Conservation (phyloP, 2,113 vertebrate genomes). For the Chaetodon auriga region DNA sequence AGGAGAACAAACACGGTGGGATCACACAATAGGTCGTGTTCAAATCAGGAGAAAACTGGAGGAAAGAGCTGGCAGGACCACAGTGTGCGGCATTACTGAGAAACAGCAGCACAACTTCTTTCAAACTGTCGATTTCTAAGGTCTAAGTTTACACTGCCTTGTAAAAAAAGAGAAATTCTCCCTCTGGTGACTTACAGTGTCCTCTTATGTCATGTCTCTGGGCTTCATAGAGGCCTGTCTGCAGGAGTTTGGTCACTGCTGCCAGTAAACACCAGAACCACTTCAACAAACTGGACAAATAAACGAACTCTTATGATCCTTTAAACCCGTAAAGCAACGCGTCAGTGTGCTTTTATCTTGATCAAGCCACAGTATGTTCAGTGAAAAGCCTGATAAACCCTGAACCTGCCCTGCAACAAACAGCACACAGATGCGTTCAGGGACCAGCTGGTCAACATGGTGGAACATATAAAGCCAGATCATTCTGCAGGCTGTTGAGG, state of each 20-base stretch:
- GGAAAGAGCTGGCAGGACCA: background rate
- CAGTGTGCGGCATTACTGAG: background rate
- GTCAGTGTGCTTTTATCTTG: background rate
- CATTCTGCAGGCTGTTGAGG: too few relatives aligned
- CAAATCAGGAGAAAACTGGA: background rate
- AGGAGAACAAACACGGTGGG: background rate
- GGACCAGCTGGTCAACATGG: too few relatives aligned
- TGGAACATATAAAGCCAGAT: too few relatives aligned
- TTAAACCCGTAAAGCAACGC: background rate
- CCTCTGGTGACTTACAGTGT: background rate
- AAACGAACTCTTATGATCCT: background rate
- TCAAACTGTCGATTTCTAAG: background rate
- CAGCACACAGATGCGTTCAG: too few relatives aligned
- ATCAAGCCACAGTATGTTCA: background rate
- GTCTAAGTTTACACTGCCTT: background rate
- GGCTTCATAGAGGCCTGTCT: background rate
- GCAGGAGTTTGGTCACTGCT: background rate
- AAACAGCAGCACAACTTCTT: background rate
- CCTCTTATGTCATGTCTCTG: background rate
- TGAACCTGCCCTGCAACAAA: too few relatives aligned
- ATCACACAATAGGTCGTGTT: background rate
- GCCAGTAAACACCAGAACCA: background rate
- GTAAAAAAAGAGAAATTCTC: background rate
- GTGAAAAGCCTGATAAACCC: too few relatives aligned
- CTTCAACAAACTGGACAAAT: background rate